A percentile compares a stretch with the other conserved stretches of the same genome.
phyloP scores from a whole-genome alignment of 1,140 invertebrate species.

The Drosophila miranda region DNA sequence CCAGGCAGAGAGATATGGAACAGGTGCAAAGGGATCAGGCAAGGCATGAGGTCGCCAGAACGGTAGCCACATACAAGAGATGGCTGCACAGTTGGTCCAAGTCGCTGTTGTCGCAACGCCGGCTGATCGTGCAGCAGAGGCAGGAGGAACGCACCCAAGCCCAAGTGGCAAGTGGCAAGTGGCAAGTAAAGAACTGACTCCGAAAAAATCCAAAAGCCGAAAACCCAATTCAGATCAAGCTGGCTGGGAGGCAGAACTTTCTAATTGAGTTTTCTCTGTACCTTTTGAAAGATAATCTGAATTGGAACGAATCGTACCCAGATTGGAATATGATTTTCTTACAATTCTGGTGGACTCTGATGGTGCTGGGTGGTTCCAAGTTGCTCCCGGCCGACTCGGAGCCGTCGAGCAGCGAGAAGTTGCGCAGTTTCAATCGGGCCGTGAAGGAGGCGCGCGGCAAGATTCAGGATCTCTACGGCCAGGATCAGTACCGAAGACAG shows the following conservation, averaged over 20 bases:
- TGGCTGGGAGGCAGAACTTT: neutral
- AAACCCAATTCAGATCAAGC: neutral
- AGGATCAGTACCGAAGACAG: neutral
- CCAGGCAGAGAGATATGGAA: too few species aligned
- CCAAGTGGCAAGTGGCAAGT: neutral
- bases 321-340: constrained; percentile 38
- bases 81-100: too few species aligned
- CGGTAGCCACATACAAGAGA: too few species aligned
- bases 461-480: constrained; percentile 36
- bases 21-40: too few species aligned
- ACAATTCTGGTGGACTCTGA: constrained; percentile 59
- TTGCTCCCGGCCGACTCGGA: neutral
- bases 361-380: constrained; percentile 36
- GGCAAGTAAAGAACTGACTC: neutral
- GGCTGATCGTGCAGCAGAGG: too few species aligned
- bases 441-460: constrained; percentile 45
- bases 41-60: too few species aligned
- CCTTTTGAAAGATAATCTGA: constrained; percentile 19
- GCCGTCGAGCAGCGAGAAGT: constrained; percentile 6
- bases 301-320: neutral
- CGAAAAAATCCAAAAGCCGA: neutral
- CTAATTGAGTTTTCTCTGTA: constrained; percentile 13
- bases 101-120: too few species aligned
- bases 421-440: constrained; percentile 38
- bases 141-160: too few species aligned